Percentiles rank a stretch among this genome's conserved stretches.
These are phyloP conservation scores for Phrynosoma platyrhinos DNA, from an alignment of 2,113 vertebrate genomes.

Conservation along the genomic window DNA sequence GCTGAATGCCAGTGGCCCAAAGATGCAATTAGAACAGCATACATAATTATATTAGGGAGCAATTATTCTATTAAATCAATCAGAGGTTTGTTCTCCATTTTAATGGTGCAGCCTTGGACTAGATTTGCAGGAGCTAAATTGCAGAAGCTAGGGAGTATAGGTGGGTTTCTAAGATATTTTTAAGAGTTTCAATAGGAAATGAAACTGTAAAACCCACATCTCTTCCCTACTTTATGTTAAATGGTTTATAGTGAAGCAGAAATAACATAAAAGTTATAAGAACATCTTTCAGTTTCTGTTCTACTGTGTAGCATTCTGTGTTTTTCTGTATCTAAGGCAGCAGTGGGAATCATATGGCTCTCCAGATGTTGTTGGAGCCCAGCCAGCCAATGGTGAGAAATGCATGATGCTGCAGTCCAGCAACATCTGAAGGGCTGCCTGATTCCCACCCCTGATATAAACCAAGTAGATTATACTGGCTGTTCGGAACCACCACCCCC, in stretches of 20 bases:
- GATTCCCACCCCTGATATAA: too few species aligned
- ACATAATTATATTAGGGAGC: neutral
- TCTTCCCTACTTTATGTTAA: neutral
- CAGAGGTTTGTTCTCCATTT: neutral
- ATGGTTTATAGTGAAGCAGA: neutral
- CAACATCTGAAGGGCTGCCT: too few species aligned
- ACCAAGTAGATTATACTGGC: too few species aligned
- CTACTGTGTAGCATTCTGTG: neutral
- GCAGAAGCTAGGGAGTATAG: neutral
- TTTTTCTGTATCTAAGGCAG: too few species aligned
- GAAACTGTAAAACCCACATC: constrained; percentile 16
- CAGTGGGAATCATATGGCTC: too few species aligned
- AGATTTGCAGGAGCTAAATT: neutral
- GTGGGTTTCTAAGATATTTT: constrained; percentile 10
- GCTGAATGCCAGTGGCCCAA: neutral
- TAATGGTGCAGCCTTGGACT: neutral
- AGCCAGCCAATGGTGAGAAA: too few species aligned
- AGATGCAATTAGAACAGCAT: neutral
- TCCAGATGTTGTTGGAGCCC: neutral
- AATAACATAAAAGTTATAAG: neutral
- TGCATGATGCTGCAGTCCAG: too few species aligned
- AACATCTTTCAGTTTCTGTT: neutral
- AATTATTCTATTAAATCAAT: neutral
- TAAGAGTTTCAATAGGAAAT: neutral
- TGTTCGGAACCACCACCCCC: too few species aligned